Evolutionary conservation across 2,888 invertebrate species (phyloP).

Genomic region (Nasonia oneida): DNA sequence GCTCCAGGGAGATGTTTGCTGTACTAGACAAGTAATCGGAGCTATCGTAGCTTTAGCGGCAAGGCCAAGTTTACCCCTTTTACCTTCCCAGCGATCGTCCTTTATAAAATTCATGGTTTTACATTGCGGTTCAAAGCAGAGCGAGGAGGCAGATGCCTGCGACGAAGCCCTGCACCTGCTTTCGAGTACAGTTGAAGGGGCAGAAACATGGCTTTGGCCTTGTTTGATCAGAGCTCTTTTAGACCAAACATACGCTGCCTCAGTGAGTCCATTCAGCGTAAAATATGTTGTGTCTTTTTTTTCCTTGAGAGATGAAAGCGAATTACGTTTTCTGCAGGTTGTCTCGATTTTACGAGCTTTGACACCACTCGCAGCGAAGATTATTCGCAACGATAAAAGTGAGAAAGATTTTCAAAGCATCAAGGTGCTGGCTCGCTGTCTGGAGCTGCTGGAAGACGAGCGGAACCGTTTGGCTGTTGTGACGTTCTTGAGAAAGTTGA

Average conservation of each 20-base stretch:
- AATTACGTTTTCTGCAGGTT: constrained; percentile 63
- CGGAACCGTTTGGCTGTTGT: constrained; percentile 69
- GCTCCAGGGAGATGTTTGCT: constrained; percentile 68
- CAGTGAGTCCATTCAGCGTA: constrained; percentile 63
- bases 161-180: constrained; percentile 74
- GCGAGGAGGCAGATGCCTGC: constrained; percentile 72
- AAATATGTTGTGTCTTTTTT: too few relatives aligned
- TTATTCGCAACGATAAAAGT: constrained; percentile 67
- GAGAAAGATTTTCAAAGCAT: constrained; percentile 72
- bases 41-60: constrained; percentile 74
- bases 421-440: constrained; percentile 72
- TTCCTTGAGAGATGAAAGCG: neutral
- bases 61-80: constrained; percentile 72
- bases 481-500: constrained; percentile 66
- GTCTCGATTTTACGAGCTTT: constrained; percentile 71
- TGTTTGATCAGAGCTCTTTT: constrained; percentile 70
- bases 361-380: constrained; percentile 71
- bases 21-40: constrained; percentile 72
- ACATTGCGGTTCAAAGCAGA: constrained; percentile 68
- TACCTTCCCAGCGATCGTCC: constrained; percentile 72
- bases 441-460: constrained; percentile 71
- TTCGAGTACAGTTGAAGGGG: constrained; percentile 75
- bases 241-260: constrained; percentile 68
- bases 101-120: constrained; percentile 73
- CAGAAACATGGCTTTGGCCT: constrained; percentile 76